Percentiles rank a stretch among this genome's conserved stretches.
Conservation (phyloP, 2,888 invertebrate genomes). For the Drosophila engyochracea region DNA sequence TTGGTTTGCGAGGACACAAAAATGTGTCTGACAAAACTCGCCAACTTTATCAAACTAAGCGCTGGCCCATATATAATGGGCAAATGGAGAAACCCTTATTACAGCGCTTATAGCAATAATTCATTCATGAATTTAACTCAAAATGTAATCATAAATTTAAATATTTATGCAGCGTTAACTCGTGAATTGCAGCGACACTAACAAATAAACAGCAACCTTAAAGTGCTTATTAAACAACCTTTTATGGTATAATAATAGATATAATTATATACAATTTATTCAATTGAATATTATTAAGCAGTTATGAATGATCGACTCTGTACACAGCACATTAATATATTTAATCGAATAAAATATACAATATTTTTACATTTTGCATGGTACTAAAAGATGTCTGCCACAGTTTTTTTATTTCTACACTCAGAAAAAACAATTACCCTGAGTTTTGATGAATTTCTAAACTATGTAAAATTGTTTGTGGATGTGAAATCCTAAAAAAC, state of each 20-base stretch:
- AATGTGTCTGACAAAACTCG: neutral
- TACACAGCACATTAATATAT: neutral
- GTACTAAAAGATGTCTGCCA: neutral
- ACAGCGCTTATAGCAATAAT: neutral
- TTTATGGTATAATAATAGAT: neutral
- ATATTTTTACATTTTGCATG: neutral
- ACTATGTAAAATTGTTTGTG: neutral
- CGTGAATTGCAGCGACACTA: neutral
- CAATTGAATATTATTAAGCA: neutral
- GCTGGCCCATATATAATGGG: neutral
- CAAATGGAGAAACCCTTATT: no score
- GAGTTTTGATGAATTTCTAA: neutral
- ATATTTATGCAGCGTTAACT: neutral
- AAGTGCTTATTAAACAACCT: neutral
- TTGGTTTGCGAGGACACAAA: neutral
- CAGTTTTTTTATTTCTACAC: neutral
- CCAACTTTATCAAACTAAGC: neutral
- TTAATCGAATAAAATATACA: neutral
- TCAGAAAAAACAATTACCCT: neutral
- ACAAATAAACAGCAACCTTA: neutral
- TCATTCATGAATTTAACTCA: neutral
- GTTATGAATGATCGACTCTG: neutral
- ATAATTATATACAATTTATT: neutral
- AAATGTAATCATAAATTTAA: neutral
- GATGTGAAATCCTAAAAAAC: neutral